A percentile compares a stretch with the other conserved stretches of the same genome.
phyloP scores from a whole-genome alignment of 2,797 vertebrate genomes.

The Pitangus sulphuratus region DNA sequence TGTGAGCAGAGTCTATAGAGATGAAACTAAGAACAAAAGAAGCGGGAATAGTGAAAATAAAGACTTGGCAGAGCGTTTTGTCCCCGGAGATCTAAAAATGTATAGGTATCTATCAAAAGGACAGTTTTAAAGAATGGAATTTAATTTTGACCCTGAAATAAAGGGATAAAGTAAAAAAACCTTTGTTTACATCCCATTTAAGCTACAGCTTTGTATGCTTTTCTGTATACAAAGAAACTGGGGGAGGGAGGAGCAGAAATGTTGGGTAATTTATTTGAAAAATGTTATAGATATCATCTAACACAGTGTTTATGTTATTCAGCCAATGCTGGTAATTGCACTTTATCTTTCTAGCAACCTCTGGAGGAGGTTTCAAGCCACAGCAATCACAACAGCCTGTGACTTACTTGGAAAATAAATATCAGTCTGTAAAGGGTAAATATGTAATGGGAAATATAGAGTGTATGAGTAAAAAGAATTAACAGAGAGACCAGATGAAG shows the following conservation, averaged over 20 bases:
- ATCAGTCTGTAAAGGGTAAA: neutral
- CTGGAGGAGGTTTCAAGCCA: neutral
- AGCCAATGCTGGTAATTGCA: neutral
- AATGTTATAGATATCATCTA: neutral
- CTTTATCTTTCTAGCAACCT: constrained; percentile 29
- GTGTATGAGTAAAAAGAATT: neutral
- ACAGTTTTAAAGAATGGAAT: neutral
- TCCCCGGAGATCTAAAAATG: neutral
- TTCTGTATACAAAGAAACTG: neutral
- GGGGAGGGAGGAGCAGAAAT: neutral
- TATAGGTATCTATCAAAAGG: neutral
- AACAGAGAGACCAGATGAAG: constrained; percentile 12
- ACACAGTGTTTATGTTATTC: neutral
- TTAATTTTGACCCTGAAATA: neutral
- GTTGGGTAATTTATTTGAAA: neutral
- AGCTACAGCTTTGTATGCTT: neutral
- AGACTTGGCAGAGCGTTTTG: neutral
- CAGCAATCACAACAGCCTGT: neutral
- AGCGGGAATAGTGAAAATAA: neutral
- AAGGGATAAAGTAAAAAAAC: neutral
- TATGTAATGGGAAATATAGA: neutral
- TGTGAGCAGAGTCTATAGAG: neutral
- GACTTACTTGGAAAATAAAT: neutral
- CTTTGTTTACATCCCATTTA: neutral
- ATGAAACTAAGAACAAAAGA: neutral